Conservation (phyloP, 2,113 vertebrate genomes). For the Tupaia chinensis region DNA sequence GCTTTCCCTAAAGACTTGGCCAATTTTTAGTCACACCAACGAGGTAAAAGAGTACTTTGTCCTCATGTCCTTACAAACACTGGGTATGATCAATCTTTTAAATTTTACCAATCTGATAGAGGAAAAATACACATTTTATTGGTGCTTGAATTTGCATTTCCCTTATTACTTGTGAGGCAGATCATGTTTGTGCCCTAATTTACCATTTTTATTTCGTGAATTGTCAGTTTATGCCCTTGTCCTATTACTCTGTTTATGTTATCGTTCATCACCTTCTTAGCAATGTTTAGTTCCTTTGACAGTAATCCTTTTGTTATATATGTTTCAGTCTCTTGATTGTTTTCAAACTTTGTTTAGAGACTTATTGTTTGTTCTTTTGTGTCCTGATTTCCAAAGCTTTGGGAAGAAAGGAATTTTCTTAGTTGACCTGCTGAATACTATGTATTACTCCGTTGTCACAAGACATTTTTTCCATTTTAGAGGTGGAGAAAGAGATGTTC, state of each 20-base stretch:
- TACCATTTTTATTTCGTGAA: neutral
- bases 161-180: neutral
- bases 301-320: neutral
- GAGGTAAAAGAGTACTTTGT: neutral
- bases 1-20: neutral
- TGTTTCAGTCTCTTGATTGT: neutral
- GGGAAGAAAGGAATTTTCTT: neutral
- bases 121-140: neutral
- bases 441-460: neutral
- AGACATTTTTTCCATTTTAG: neutral
- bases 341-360: neutral
- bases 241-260: accelerated
- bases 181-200: neutral
- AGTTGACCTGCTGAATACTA: neutral
- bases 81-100: neutral
- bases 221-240: neutral
- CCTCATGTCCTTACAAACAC: neutral
- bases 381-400: neutral
- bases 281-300: neutral
- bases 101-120: neutral
- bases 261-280: neutral
- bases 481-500: neutral
- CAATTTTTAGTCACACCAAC: neutral
- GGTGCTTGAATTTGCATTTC: neutral
- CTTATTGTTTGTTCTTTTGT: neutral